Evolutionary conservation across 1,140 invertebrate genomes (phyloP).

Genomic region (Cotesia glomerata): DNA sequence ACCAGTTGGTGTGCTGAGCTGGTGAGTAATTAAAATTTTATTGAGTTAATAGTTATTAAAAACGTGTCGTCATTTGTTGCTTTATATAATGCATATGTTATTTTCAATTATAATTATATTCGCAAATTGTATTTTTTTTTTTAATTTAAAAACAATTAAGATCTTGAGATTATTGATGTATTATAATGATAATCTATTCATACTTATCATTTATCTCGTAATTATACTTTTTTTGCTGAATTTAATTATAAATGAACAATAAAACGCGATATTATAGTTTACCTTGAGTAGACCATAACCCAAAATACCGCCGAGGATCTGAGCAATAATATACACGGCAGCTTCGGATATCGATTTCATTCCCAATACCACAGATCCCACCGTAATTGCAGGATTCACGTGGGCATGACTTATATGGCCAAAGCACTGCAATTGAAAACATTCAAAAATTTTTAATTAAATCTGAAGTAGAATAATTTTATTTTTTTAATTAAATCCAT

Average conservation of each 20-base stretch:
- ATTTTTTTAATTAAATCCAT: too few species aligned
- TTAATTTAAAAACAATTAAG: too few species aligned
- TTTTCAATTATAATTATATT: too few species aligned
- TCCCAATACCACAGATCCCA: slow-evolving; percentile 71
- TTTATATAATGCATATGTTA: too few species aligned
- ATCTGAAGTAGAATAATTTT: too few species aligned
- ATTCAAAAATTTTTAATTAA: slow-evolving; percentile 9
- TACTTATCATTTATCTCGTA: too few species aligned
- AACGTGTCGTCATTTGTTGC: neutral
- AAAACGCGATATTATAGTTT: neutral
- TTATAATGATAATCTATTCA: too few species aligned
- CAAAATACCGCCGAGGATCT: slow-evolving; percentile 71
- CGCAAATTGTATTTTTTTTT: too few species aligned
- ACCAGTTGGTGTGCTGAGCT: slow-evolving; percentile 53
- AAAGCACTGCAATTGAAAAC: slow-evolving; percentile 65
- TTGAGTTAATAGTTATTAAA: neutral
- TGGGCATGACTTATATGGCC: slow-evolving; percentile 74
- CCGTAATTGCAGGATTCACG: slow-evolving; percentile 79
- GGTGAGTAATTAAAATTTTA: slow-evolving; percentile 1
- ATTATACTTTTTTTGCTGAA: too few species aligned
- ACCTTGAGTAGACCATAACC: slow-evolving; percentile 72
- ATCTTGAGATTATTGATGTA: too few species aligned
- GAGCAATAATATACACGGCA: slow-evolving; percentile 73
- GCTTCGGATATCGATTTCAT: slow-evolving; percentile 70
- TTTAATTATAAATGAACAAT: too few species aligned